Evolutionary conservation across 2,797 vertebrate species (phyloP), one percentile per base, ranked within the genome.

Genomic region (Lophius americanus): DNA sequence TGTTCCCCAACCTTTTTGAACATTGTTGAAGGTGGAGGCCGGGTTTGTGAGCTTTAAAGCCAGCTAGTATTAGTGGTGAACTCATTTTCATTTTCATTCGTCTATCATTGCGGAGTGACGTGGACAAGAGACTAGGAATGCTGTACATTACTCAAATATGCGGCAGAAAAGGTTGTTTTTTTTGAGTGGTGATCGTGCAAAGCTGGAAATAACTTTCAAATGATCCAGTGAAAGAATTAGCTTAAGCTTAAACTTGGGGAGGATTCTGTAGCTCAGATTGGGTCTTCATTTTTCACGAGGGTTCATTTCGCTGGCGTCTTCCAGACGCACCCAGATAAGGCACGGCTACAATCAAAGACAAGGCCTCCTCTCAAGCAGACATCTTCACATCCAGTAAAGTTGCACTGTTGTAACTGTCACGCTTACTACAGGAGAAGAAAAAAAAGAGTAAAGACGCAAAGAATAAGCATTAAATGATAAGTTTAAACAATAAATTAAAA

Each of bases 351-450:
- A 71, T 67, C 48, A 33, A 9, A n/a, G 9, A 7, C 9, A 13
- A 3, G 9, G 60, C 32, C 12, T 79, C 73, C 62, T 46, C 68
- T 76, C 14, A 59, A 5, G 3, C 5, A 4, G 2, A 8, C 0
- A 0, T 4, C 13, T 23, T 79, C 5, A 77, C 1, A 57, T 0
- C 9, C 13, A 63, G 38, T 9, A 61, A 44, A n/a, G 0, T 0
- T 73, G 77, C 10, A 64, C 0, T 5, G 57, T 0, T 35, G 72
- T 60, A 12, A 54, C 0, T 0, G 6, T 0, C 0, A 3, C 0
- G 35, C 13, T 83, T 66, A 64, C 81, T 80, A n/a, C 39, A 68
- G 63, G 4, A 10, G 0, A 33, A 35, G 36, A 23, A 37, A 5
- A 51, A 49, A 44, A 12, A 35, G 9, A 47, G 32, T 3, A 3